Evolutionary conservation across 2,888 invertebrate genomes (phyloP), one percentile per base, ranked within the genome.

Genomic region (Nemotelus pantherinus): DNA sequence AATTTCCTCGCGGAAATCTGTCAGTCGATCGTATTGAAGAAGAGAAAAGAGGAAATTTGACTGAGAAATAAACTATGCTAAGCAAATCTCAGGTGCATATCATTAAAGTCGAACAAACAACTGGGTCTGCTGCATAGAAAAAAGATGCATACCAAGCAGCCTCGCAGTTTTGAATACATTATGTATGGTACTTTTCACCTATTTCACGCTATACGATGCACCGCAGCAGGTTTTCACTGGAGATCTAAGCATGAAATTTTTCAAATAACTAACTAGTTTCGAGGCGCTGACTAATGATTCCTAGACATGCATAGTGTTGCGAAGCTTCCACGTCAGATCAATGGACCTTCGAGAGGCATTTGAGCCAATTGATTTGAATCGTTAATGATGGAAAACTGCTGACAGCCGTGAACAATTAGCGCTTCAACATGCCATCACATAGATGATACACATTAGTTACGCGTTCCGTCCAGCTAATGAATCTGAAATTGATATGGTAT

Each of bases 1-100:
- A 25, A 25, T 25, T 25, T 25, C 25, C 25, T 25, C 25, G 25
- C 25, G 25, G 1, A 25, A 25, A 25, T 25, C 25, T 25, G 25
- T 25, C 25, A 25, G 25, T 25, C 25, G 25, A 25, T 25, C 25
- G 25, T 25, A 25, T 25, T 25, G 25, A 25, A 25, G 25, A 25
- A 25, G 25, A 25, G 25, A 25, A 25, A n/a, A 71, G 43, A 71
- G 57, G 72, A 58, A 72, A 58, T 57, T 44, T 47, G 60, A 60
- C 25, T 72, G 72, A 44, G 60, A 72, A 72, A 58, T 10, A 45
- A 2, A 72, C 44, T 58, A 72, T 72, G 58, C 7, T 58, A 58
- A 72, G n/a, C 45, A 72, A 39, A 72, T 58, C 44, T 25, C 25
- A 58, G 47, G 45, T 44, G 58, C 25, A 68, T 68, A 48, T 65